Percentiles rank a stretch among this genome's conserved stretches.
These are phyloP conservation scores for Ypsolopha scabrella DNA, from an alignment of 2,888 invertebrate genomes.

Conservation along the genomic window DNA sequence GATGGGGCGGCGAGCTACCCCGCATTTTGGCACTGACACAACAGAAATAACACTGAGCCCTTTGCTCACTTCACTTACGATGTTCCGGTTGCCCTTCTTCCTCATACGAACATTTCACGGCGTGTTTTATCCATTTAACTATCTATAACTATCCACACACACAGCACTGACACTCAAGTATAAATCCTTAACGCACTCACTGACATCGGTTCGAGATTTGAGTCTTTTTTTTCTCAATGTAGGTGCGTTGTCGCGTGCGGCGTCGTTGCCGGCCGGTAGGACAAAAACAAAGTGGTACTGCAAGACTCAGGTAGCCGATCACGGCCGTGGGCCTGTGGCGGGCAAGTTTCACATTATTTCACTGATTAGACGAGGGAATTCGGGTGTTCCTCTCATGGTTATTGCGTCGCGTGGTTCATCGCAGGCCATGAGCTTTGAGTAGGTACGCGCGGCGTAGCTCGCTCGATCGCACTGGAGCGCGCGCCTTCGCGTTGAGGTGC, in stretches of 20 bases:
- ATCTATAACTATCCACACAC: constrained; percentile 41
- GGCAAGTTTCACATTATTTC: constrained; percentile 73
- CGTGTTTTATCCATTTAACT: constrained; percentile 61
- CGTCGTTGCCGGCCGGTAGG: constrained; percentile 75
- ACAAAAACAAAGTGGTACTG: constrained; percentile 33
- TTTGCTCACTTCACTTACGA: constrained; percentile 55
- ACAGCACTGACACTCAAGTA: constrained; percentile 54
- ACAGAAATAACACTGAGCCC: constrained; percentile 46
- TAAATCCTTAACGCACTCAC: constrained; percentile 45
- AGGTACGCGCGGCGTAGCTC: constrained; percentile 50
- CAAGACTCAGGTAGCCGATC: constrained; percentile 69
- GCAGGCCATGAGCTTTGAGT: constrained; percentile 22
- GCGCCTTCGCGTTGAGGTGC: constrained; percentile 21
- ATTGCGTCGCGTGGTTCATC: constrained; percentile 51
- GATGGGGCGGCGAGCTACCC: constrained; percentile 45
- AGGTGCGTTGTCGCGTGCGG: constrained; percentile 69
- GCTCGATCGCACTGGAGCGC: constrained; percentile 59
- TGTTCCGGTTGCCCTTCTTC: constrained; percentile 67
- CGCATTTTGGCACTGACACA: constrained; percentile 53
- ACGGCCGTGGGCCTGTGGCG: constrained; percentile 71
- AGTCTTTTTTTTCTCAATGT: constrained; percentile 39
- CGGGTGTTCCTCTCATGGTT: constrained; percentile 48
- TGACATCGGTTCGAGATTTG: constrained; percentile 48
- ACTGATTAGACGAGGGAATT: constrained; percentile 55
- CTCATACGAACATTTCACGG: constrained; percentile 71